phyloP scores from a whole-genome alignment of 2,888 invertebrate genomes.

The Eugnorisma glareosa region DNA sequence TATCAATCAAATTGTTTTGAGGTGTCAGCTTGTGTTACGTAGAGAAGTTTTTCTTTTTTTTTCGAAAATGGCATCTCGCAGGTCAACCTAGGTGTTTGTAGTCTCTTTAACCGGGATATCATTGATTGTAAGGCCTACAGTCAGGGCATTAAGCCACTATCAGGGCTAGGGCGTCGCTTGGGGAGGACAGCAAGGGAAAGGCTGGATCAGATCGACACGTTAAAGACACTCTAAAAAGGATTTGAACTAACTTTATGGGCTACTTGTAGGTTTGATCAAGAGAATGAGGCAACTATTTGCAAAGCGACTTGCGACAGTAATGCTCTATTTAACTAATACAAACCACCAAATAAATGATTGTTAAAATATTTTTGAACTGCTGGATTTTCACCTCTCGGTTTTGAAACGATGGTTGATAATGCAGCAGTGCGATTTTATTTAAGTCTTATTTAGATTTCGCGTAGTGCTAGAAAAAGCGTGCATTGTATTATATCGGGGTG shows the following conservation, averaged over 20 bases:
- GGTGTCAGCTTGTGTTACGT: conserved; percentile 53
- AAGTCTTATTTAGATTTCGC: not conserved
- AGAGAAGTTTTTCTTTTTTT: not conserved
- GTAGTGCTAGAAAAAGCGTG: not conserved
- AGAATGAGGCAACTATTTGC: not conserved
- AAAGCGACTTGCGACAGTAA: not conserved
- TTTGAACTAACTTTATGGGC: not conserved
- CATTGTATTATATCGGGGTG: not conserved
- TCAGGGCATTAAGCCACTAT: no score
- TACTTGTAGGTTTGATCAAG: not conserved
- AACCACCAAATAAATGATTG: not conserved
- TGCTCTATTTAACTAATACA: not conserved
- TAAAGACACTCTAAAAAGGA: no score
- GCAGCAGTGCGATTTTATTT: not conserved
- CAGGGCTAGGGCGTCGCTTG: not conserved
- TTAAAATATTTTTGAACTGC: not conserved
- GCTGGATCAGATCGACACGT: not conserved
- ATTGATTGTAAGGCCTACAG: not conserved
- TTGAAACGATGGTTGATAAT: not conserved
- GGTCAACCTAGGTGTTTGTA: not conserved
- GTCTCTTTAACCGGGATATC: not conserved
- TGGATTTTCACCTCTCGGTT: not conserved
- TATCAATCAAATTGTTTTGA: conserved; percentile 31
- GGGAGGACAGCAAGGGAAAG: not conserved
- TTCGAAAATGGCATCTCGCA: not conserved